These are phyloP conservation scores for Ctenomys sociabilis DNA, from an alignment of 2,113 vertebrate species.

Conservation along the genomic window DNA sequence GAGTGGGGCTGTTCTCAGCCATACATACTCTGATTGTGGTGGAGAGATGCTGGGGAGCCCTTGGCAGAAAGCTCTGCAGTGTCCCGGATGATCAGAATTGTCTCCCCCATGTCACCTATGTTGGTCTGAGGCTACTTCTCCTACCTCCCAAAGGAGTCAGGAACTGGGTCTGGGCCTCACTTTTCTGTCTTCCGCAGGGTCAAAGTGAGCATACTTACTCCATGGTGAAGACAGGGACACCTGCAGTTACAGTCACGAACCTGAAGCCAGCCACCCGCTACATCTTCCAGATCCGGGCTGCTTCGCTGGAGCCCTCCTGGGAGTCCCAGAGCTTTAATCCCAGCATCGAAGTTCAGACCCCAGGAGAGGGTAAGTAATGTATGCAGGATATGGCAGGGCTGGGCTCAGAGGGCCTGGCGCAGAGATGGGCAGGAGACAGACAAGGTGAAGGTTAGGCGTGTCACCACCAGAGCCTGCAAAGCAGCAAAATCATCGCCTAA, in stretches of 20 bases:
- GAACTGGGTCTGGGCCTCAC: not conserved
- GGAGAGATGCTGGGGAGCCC: not conserved
- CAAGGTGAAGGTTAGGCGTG: not conserved
- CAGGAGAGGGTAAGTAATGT: constrained; percentile 92
- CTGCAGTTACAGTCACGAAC: constrained; percentile 94
- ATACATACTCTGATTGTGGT: not conserved
- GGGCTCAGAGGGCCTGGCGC: not conserved
- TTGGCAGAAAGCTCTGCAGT: not conserved
- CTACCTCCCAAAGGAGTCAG: not conserved
- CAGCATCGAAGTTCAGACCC: constrained; percentile 95
- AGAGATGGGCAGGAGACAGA: too few species aligned
- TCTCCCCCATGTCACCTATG: not conserved
- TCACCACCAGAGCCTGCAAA: not conserved
- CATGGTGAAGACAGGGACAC: constrained; percentile 93
- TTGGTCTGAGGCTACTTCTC: not conserved
- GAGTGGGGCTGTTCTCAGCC: not conserved
- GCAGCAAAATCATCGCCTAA: not conserved
- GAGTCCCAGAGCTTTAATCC: constrained; percentile 91
- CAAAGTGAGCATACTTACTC: constrained; percentile 97
- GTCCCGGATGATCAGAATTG: not conserved
- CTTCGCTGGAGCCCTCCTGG: constrained; percentile 84
- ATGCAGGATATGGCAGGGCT: too few species aligned
- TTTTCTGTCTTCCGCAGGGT: constrained; percentile 86
- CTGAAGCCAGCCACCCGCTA: constrained; percentile 96
- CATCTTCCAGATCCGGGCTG: constrained; percentile 94